These are phyloP conservation scores for Esperia sulphurella DNA, from an alignment of 2,888 invertebrate species.

Conservation along the genomic window DNA sequence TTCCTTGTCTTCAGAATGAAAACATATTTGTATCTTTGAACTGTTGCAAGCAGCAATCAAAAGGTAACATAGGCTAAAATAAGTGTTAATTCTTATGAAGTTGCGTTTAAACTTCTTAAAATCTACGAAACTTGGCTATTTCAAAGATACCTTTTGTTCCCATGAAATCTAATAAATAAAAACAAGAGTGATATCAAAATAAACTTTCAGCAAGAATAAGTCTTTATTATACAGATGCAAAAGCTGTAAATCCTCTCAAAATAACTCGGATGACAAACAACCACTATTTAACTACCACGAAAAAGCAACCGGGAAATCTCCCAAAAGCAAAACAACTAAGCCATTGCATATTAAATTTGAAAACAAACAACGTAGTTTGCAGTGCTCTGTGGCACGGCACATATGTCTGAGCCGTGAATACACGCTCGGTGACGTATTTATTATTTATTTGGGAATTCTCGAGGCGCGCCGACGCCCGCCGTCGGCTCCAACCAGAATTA, in stretches of 20 bases:
- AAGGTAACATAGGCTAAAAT: too few species aligned
- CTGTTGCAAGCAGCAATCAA: too few species aligned
- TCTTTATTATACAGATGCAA: background rate
- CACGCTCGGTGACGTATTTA: conserved; percentile 58
- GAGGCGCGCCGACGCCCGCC: conserved; percentile 31
- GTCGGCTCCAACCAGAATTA: conserved; percentile 45
- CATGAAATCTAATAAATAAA: too few species aligned
- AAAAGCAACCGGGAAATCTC: conserved; percentile 11
- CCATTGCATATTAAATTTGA: conserved; percentile 49
- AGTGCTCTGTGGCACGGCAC: conserved; percentile 28
- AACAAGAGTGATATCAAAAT: too few species aligned
- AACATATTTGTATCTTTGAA: too few species aligned
- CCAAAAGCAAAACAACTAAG: conserved; percentile 27
- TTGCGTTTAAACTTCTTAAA: too few species aligned
- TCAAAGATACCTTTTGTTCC: too few species aligned
- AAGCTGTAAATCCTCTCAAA: too few species aligned
- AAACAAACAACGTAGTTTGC: conserved; percentile 39
- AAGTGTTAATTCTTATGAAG: too few species aligned
- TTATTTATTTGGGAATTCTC: conserved; percentile 77
- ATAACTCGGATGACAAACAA: background rate
- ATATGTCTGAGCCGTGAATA: conserved; percentile 4
- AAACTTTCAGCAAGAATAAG: too few species aligned
- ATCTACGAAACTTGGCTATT: too few species aligned
- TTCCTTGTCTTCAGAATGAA: too few species aligned
- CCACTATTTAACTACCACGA: background rate